Percentiles rank a stretch among this genome's conserved stretches.
These are phyloP conservation scores for Champsocephalus gunnari DNA, from an alignment of 2,797 vertebrate genomes.

Conservation along the genomic window DNA sequence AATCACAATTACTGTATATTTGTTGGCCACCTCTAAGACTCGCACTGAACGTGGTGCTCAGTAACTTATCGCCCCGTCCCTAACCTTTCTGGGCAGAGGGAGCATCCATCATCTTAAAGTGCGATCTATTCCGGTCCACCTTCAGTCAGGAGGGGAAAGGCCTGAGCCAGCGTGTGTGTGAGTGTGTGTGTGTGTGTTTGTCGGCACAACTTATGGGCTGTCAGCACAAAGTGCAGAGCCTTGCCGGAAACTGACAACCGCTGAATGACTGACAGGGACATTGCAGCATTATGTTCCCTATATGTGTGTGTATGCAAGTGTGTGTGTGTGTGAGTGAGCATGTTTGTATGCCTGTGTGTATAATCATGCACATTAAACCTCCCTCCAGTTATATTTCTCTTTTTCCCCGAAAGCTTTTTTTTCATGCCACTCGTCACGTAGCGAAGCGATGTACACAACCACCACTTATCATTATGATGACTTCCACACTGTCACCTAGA, in stretches of 20 bases:
- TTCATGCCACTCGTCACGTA: slow-evolving; percentile 33
- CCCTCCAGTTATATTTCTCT: slow-evolving; percentile 52
- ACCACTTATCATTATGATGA: slow-evolving; percentile 92
- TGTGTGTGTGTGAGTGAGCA: slow-evolving; percentile 20
- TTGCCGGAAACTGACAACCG: slow-evolving; percentile 81
- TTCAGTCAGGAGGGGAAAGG: slow-evolving; percentile 59
- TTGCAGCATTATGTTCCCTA: slow-evolving; percentile 62
- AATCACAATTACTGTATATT: slow-evolving; percentile 73
- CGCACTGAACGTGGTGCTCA: slow-evolving; percentile 57
- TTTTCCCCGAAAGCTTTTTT: slow-evolving; percentile 45
- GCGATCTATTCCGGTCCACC: slow-evolving; percentile 80
- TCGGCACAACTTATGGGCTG: slow-evolving; percentile 84
- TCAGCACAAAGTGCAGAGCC: slow-evolving; percentile 82
- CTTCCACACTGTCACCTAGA: slow-evolving; percentile 84
- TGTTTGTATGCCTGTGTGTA: slow-evolving; percentile 32
- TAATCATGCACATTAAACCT: slow-evolving; percentile 59
- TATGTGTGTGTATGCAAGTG: slow-evolving; percentile 48
- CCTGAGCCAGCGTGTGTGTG: slow-evolving; percentile 66
- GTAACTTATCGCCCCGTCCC: slow-evolving; percentile 80
- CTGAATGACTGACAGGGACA: slow-evolving; percentile 83
- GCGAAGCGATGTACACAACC: slow-evolving; percentile 48
- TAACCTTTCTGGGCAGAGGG: slow-evolving; percentile 80
- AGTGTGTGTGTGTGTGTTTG: slow-evolving; percentile 40
- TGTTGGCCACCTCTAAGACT: slow-evolving; percentile 65
- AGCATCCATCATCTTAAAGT: slow-evolving; percentile 84